Evolutionary conservation across 64 coral and sea anemone genomes (phyloP).

Genomic region (Hydrozoanthus tunicans): DNA sequence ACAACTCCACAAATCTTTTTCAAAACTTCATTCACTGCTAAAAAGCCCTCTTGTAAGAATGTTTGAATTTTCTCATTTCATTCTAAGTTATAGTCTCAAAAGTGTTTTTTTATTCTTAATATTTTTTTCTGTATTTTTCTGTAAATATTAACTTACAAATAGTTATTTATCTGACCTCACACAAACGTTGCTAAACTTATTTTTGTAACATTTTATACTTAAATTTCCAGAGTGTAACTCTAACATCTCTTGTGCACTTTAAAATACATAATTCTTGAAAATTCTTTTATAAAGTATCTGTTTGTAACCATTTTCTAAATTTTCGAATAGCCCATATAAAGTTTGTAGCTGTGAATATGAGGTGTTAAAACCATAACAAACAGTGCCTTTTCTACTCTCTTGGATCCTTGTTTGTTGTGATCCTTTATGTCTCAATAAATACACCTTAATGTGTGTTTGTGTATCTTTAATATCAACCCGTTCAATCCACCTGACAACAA

Average conservation of each 20-base stretch:
- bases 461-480: too few species aligned
- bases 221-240: too few species aligned
- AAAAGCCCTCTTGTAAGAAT: neutral
- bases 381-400: too few species aligned
- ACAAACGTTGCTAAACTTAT: neutral
- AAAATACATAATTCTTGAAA: neutral
- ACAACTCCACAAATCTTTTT: neutral
- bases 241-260: neutral
- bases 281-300: neutral
- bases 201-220: neutral
- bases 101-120: neutral
- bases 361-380: too few species aligned
- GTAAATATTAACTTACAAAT: neutral
- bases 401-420: too few species aligned
- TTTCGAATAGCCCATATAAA: too few species aligned
- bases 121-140: neutral
- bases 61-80: neutral
- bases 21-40: neutral
- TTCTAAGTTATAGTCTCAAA: neutral
- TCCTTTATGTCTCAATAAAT: too few species aligned
- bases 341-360: too few species aligned
- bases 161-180: neutral
- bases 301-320: too few species aligned
- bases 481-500: too few species aligned
- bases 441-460: too few species aligned